phyloP scores from a whole-genome alignment of 2,888 invertebrate species.

The Spilosoma lubricipeda region DNA sequence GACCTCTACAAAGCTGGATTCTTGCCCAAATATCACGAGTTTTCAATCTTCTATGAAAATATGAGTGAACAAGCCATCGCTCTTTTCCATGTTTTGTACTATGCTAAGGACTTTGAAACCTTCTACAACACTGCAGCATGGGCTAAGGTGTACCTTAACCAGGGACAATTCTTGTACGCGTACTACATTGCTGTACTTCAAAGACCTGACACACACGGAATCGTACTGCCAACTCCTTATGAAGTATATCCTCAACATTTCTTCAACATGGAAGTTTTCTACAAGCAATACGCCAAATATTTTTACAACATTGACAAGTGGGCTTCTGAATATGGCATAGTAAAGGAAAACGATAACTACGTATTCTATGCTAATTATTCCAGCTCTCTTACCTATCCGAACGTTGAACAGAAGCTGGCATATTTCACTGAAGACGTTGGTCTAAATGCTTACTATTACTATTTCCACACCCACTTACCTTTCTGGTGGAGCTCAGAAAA shows the following conservation, averaged over 20 bases:
- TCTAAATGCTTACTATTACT: slow-evolving; percentile 89
- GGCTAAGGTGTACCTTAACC: slow-evolving; percentile 87
- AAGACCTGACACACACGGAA: slow-evolving; percentile 84
- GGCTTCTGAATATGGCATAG: slow-evolving; percentile 23
- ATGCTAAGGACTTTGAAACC: slow-evolving; percentile 87
- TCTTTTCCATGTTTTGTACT: slow-evolving; percentile 86
- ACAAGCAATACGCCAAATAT: slow-evolving; percentile 76
- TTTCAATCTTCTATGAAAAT: slow-evolving; percentile 80
- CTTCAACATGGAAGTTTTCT: slow-evolving; percentile 86
- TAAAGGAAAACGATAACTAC: slow-evolving; percentile 72
- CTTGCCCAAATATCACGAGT: slow-evolving; percentile 79
- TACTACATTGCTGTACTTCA: slow-evolving; percentile 87
- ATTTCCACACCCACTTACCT: slow-evolving; percentile 87
- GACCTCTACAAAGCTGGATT: slow-evolving; percentile 74
- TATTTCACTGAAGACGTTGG: slow-evolving; percentile 91
- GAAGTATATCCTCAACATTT: slow-evolving; percentile 89
- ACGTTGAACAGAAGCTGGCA: slow-evolving; percentile 86
- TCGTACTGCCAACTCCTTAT: slow-evolving; percentile 89
- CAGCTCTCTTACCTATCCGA: slow-evolving; percentile 79
- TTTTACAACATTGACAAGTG: slow-evolving; percentile 57
- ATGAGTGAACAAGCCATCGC: slow-evolving; percentile 81
- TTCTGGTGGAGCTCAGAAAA: slow-evolving; percentile 87
- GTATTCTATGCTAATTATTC: slow-evolving; percentile 87
- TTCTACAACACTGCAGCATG: slow-evolving; percentile 87
- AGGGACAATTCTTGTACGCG: slow-evolving; percentile 87